Base-by-base conservation (phyloP, 2,888 invertebrate genomes). In the Leptinotarsa tumamoca region DNA sequence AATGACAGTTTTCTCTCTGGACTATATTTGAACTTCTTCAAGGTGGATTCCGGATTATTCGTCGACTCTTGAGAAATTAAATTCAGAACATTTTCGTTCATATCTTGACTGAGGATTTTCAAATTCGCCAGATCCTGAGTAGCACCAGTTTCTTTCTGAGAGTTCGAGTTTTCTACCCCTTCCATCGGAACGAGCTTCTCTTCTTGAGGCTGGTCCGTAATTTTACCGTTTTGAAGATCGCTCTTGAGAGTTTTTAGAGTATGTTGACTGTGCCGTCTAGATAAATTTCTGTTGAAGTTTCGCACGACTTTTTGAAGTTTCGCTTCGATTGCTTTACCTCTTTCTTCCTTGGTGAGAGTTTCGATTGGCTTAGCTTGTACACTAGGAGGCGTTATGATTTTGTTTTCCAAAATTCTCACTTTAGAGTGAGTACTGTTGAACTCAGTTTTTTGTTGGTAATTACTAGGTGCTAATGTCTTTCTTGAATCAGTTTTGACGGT, bases 281-380 rank as follows among this genome's bases (percentile, higher is more conserved):
- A 77, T 50, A 71, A 54, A 21, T 49, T 66, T 70, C 73, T 75
- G 1, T 76, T 76, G 68, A 77, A 73, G 43, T 76, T 75, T 21
- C 72, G 51, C 7, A 74, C 68, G 10, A 76, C 73, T 70, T 72
- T 72, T 56, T 78, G 70, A 15, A 79, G 63, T 49, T 76, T 79
- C 4, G 66, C 75, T 17, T 69, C 74, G 15, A 76, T 67, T 18
- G 68, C 67, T 51, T 75, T 76, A 18, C 68, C 75, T 61, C 72
- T 73, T 68, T 78, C 78, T 67, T 76, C 78, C 67, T 73, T 78
- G 3, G 67, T 78, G 50, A 51, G 63, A n/a, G 66, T 27, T 49
- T 50, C 54, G 3, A 61, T 27, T n/a, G 18, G 5, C 13, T 71
- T 63, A 2, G 27, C 56, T 49, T 21, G 43, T 4, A 10, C 18